Evolutionary conservation across 2,113 vertebrate genomes (phyloP), one percentile per base, ranked within the genome.

Genomic region (Aegypius monachus): DNA sequence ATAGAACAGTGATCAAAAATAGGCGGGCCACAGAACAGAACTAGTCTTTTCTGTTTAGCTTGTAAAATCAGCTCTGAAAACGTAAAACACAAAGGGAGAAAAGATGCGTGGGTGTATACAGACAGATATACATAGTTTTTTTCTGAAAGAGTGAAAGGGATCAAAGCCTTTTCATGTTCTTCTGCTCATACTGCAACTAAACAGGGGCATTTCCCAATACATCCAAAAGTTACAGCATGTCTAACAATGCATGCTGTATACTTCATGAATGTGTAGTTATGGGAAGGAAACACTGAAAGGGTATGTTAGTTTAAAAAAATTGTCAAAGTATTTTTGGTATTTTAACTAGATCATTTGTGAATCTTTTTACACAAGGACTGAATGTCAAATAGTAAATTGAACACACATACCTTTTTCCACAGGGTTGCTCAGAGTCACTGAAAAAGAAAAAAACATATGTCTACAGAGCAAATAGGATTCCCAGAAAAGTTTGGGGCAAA

Each of bases 361-460:
- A n/a, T 34, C 20, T 45, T 82, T 72, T 52, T 9, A n/a, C 48
- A 25, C 9, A 9, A 47, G 43, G 43, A 11, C 9, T 8, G 26
- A 73, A 43, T 2, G 16, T 7, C 47, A 94, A 95, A 50, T 4
- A 56, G 70, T 40, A 90, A 94, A 92, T 2, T 52, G 87, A n/a
- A 92, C 9, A 31, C 16, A 92, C 98, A 62, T 97, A 99, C 99
- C 99, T 98, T 99, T 99, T 97, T 99, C 99, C 83, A 98, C 83
- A 43, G 98, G 94, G 95, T 99, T 99, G 90, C 95, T 98, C 93
- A 99, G 89, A 47, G 99, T 99, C 93, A 99, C 99, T 99, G 98
- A 83, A 91, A 97, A 97, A 90, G 48, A 66, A 66, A 89, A 43
- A 45, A 16, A 13, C 17, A 91, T 0, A 8, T 67, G 62, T 77